Evolutionary conservation across 2,113 vertebrate genomes (phyloP).

Genomic region (Ardeotis arabs): DNA sequence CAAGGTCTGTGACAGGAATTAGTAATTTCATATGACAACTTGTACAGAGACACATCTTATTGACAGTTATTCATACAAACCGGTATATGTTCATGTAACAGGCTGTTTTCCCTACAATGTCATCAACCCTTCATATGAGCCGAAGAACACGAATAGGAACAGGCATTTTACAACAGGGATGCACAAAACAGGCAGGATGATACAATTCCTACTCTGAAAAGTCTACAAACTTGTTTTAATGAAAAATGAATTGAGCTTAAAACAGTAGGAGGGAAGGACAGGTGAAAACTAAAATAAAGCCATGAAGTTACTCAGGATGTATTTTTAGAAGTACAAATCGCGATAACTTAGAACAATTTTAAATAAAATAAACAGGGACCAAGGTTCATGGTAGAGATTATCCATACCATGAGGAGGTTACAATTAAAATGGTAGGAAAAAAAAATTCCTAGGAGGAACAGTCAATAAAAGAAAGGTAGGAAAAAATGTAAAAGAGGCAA

Average conservation of each 20-base stretch:
- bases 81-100: neutral
- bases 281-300: neutral
- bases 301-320: neutral
- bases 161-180: neutral
- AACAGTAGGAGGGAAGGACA: neutral
- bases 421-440: neutral
- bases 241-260: neutral
- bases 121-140: neutral
- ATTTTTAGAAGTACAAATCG: neutral
- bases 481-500: neutral
- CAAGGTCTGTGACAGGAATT: neutral
- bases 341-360: neutral
- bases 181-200: neutral
- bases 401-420: rapidly evolving
- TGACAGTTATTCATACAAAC: neutral
- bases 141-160: neutral
- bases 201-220: neutral
- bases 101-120: neutral
- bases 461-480: neutral
- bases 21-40: neutral
- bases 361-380: neutral
- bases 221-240: neutral
- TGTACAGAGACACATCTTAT: neutral
- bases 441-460: neutral
- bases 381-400: neutral